A percentile compares a stretch with the other conserved stretches of the same genome.
These are phyloP conservation scores for Rhynchonycteris naso DNA, from an alignment of 2,797 vertebrate genomes.

Conservation along the genomic window DNA sequence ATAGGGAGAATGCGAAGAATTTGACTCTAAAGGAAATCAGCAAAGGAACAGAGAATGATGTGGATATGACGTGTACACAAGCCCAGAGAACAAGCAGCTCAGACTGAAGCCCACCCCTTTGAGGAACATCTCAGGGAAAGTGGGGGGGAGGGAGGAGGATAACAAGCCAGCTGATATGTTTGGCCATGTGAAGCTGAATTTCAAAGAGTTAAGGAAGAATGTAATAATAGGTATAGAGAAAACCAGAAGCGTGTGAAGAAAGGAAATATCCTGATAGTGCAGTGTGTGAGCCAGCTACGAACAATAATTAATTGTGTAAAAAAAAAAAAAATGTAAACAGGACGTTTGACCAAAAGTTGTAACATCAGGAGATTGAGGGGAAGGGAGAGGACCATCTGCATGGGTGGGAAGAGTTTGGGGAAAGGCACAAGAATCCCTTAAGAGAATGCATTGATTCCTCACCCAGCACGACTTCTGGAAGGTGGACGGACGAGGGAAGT, in stretches of 20 bases:
- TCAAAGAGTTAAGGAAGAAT: neutral
- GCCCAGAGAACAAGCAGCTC: neutral
- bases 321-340: neutral
- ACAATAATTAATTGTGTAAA: neutral
- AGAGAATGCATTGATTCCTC: neutral
- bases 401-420: accelerated
- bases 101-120: neutral
- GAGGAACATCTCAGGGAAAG: neutral
- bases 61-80: accelerated
- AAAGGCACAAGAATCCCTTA: neutral
- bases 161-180: neutral
- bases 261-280: neutral
- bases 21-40: neutral
- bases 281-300: neutral
- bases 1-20: neutral
- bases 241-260: neutral
- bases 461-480: neutral
- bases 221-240: neutral
- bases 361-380: neutral
- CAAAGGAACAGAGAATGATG: neutral
- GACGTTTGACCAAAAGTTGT: neutral
- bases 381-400: too few species aligned
- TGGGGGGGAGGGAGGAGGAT: neutral
- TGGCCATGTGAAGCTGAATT: neutral
- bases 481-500: neutral